A percentile compares a stretch with the other conserved stretches of the same genome.
Evolutionary conservation across 2,113 vertebrate genomes (phyloP).

Genomic region (Enhydra lutris): DNA sequence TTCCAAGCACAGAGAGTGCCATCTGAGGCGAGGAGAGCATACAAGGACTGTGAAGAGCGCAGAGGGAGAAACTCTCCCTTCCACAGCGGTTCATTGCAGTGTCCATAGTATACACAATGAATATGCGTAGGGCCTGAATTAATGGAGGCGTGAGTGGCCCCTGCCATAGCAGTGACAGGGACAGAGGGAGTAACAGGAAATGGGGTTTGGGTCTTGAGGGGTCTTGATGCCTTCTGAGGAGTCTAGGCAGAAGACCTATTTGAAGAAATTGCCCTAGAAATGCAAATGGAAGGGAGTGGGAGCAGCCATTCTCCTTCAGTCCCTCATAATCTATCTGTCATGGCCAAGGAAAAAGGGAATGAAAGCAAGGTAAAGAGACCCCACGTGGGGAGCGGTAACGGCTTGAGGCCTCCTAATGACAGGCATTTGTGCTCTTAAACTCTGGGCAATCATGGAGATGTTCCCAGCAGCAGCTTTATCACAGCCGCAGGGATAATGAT

Average conservation of each 20-base stretch:
- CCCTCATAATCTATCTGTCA: neutral
- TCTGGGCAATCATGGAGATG: neutral
- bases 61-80: neutral
- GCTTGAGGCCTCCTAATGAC: neutral
- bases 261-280: neutral
- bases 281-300: neutral
- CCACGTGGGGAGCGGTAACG: neutral
- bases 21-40: neutral
- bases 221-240: neutral
- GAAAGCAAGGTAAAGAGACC: neutral
- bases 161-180: neutral
- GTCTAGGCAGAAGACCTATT: neutral
- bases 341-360: neutral
- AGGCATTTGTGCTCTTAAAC: neutral
- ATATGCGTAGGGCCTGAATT: neutral
- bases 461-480: neutral
- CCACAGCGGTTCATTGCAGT: too few relatives aligned
- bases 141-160: too few relatives aligned
- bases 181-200: neutral
- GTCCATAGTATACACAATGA: neutral
- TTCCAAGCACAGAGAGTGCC: neutral
- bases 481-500: conserved; percentile 30
- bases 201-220: neutral
- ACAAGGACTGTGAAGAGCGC: neutral
- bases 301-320: neutral